phyloP scores from a whole-genome alignment of 2,797 vertebrate genomes.

The Austrolebias charrua region DNA sequence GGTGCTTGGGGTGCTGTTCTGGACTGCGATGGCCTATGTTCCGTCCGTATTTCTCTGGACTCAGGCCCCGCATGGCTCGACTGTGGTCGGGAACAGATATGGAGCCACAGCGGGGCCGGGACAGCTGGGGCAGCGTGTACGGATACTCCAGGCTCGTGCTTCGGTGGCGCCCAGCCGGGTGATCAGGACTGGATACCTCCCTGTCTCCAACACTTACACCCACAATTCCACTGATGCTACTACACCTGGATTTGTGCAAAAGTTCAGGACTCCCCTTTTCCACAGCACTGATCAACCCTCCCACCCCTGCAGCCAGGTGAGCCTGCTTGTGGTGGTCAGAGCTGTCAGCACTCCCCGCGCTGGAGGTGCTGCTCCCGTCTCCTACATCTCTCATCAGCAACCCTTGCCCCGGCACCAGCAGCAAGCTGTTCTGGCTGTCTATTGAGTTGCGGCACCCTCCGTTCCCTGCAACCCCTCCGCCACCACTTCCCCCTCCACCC shows the following conservation, averaged over 20 bases:
- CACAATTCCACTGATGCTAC: slow-evolving; percentile 73
- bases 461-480: slow-evolving; percentile 54
- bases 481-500: slow-evolving; percentile 40
- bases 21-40: slow-evolving; percentile 84
- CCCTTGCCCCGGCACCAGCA: slow-evolving; percentile 83
- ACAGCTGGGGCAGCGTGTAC: slow-evolving; percentile 79
- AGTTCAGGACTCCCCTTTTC: slow-evolving; percentile 85
- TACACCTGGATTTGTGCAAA: slow-evolving; percentile 74
- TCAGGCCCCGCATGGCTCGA: slow-evolving; percentile 86
- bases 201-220: slow-evolving; percentile 53
- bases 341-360: slow-evolving; percentile 92
- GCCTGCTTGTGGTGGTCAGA: slow-evolving; percentile 90
- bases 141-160: slow-evolving; percentile 92
- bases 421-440: slow-evolving; percentile 93
- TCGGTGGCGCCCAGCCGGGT: slow-evolving; percentile 83
- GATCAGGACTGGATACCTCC: slow-evolving; percentile 74
- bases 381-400: slow-evolving; percentile 90
- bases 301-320: slow-evolving; percentile 66
- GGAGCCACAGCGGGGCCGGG: slow-evolving; percentile 81
- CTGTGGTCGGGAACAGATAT: slow-evolving; percentile 87
- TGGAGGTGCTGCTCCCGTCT: slow-evolving; percentile 95
- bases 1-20: slow-evolving; percentile 79
- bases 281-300: slow-evolving; percentile 39
- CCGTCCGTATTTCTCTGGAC: slow-evolving; percentile 88
- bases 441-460: slow-evolving; percentile 91